Base-by-base conservation (phyloP, 1,140 invertebrate species). In the Arctopsyche grandis region DNA sequence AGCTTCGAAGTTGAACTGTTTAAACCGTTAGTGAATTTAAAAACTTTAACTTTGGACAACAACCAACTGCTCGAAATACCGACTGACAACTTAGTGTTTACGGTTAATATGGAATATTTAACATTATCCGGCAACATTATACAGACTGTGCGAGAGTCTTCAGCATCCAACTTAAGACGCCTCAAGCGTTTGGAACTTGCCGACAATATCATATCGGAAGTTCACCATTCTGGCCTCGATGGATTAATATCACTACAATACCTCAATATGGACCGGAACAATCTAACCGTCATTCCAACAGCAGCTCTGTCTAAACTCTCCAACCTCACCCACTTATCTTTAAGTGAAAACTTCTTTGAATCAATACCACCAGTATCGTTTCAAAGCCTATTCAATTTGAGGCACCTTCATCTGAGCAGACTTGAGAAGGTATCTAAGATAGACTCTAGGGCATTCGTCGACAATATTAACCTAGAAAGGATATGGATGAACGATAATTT, bases 51-150 rank as follows among this genome's bases (percentile, higher is more conserved):
- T 19, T 86, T 97, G 21, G 91, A 91, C 70, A 91, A 93, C 82
- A 97, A 97, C 87, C 91, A 92, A n/a, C 87, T 97, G 75, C 86
- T 94, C 56, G 92, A 94, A 83, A 90, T 95, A 60, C 94, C 94
- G 7, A 90, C 90, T 19, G 86, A 87, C 43, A 94, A 93, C 85
- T 85, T 95, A 71, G 89, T 89, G 19, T 89, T 92, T 83, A 88
- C 91, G 43, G 87, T 91, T 75, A 90, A 90, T 71, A 87, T 95
- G 52, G 91, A 93, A 84, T 88, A 88, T 78, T 86, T 96, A 19
- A 92, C 93, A 80, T 86, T 95, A 73, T 91, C 93, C 10, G 89
- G 92, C 77, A 95, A 95, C 86, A 87, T 95, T 19, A 91, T 95
- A 73, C 90, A 93, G 83, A 89, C 90, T 82, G 87, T 96, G 52